Base-by-base conservation (phyloP, 2,888 invertebrate species). In the Macrosiphum euphorbiae region DNA sequence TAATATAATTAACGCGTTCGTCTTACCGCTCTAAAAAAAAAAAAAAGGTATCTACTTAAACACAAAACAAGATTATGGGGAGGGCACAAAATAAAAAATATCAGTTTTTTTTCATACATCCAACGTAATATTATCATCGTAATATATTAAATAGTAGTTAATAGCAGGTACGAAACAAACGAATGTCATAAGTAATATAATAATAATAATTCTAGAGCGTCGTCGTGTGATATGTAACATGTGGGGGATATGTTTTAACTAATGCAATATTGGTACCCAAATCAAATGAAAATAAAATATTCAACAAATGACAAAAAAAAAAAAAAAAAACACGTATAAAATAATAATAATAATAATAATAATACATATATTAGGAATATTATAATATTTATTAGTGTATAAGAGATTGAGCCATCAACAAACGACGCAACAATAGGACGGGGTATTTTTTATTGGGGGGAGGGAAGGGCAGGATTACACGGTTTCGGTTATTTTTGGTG, bases 141-240 rank as follows among this genome's bases (percentile, higher is more conserved):
- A n/a, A n/a, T n/a, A n/a, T n/a, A n/a, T n/a, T n/a, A n/a, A n/a
- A n/a, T n/a, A n/a, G n/a, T n/a, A n/a, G n/a, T 86, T 44, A 84
- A 84, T 86, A 87, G 85, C 90, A 93, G 93, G 93, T 93, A 93
- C 93, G 90, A 93, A 93, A 93, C 93, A 93, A 93, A 93, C 85
- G 85, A 90, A 89, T 90, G 89, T 84, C 55, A 93, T 90, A 52
- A 44, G 50, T 52, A 52, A 35, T 41, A 58, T 52, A 90, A 90
- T 90, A 61, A 92, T 90, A 50, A 90, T 94, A 90, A 94, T 94
- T 90, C 90, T 94, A 94, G 89, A 94, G 90, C 94, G 94, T 90
- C 94, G 94, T 94, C 85, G 93, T 94, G 90, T 94, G 94, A 94
- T 94, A 94, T 94, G 94, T 94, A 90, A 94, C 90, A 86, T 90